phyloP scores from a whole-genome alignment of 2,888 invertebrate genomes.

The Cryptocheilus praepositus region DNA sequence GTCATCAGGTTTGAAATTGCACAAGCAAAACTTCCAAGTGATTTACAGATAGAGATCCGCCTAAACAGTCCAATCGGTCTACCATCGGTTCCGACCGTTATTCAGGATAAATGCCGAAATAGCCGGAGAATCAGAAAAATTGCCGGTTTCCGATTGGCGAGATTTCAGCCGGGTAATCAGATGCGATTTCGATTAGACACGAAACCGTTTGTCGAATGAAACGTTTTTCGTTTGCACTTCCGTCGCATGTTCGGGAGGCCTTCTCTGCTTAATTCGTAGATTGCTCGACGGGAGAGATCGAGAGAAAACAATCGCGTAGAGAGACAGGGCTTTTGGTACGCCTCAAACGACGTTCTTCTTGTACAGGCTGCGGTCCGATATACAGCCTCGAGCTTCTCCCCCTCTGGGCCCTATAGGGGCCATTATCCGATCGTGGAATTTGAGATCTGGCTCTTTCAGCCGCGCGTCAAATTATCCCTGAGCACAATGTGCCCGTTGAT shows the following conservation, averaged over 20 bases:
- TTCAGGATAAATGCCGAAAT: too few relatives aligned
- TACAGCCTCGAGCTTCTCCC: conserved; percentile 39
- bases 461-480: conserved; percentile 72
- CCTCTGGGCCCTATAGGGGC: conserved; percentile 56
- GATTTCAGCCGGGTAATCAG: too few relatives aligned
- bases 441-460: conserved; percentile 70
- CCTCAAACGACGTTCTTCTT: conserved; percentile 25
- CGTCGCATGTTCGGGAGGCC: conserved; percentile 1
- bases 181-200: too few relatives aligned
- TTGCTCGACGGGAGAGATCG: conserved; percentile 13
- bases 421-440: conserved; percentile 71
- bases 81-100: too few relatives aligned
- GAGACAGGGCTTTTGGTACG: conserved; percentile 6
- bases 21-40: too few relatives aligned
- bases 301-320: conserved; percentile 31
- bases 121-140: too few relatives aligned
- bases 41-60: too few relatives aligned
- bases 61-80: too few relatives aligned
- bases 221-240: too few relatives aligned
- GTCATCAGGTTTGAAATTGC: too few relatives aligned
- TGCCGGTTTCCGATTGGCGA: too few relatives aligned
- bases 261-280: neutral
- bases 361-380: conserved; percentile 47
- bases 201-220: too few relatives aligned
- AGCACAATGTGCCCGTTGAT: conserved; percentile 72